Conservation (phyloP, 2,797 vertebrate genomes). For the Cossypha dichroa region DNA sequence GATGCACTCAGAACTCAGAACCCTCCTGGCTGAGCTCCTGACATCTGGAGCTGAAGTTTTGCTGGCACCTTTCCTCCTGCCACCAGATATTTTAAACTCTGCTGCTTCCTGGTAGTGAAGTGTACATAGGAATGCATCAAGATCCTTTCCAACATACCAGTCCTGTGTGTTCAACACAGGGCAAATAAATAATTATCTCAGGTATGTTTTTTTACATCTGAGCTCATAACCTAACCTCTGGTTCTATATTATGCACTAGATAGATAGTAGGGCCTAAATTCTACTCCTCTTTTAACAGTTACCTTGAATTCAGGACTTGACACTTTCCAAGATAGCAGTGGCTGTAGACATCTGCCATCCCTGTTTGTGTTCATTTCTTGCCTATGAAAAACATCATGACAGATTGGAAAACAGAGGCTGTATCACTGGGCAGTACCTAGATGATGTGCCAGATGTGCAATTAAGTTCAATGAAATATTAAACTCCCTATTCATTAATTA, state of each 20-base stretch:
- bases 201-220: neutral
- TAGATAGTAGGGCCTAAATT: neutral
- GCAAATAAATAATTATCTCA: neutral
- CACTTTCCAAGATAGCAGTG: neutral
- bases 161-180: neutral
- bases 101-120: neutral
- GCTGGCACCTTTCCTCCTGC: neutral
- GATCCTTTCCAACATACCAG: neutral
- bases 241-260: neutral
- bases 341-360: neutral
- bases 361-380: neutral
- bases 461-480: neutral
- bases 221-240: neutral
- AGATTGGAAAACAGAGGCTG: neutral
- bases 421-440: neutral
- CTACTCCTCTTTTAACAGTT: neutral
- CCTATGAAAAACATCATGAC: neutral
- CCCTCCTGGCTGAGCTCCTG: neutral
- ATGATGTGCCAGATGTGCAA: neutral
- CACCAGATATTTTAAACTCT: neutral
- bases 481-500: constrained; percentile 2
- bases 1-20: neutral
- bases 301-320: neutral
- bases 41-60: neutral
- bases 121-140: neutral